Base-by-base conservation (phyloP, 2,888 invertebrate species). In the Pasiphila rectangulata region DNA sequence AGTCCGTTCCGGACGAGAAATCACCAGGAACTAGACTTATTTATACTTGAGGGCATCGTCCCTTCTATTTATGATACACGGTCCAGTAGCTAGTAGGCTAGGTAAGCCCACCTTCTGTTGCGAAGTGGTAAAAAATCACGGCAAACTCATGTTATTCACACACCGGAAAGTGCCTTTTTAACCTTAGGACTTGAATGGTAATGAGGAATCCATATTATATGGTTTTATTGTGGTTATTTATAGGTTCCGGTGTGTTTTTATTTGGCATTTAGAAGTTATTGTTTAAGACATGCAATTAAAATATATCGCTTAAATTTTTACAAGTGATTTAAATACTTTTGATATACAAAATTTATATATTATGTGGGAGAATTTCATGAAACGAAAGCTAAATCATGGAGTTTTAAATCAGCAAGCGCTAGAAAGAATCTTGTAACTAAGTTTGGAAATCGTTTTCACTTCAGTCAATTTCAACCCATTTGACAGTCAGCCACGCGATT, bases 51-150 rank as follows among this genome's bases (percentile, higher is more conserved):
- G 80, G 76, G 75, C 75, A 74, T 72, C 74, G 75, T 68, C 67
- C 77, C 67, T 76, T 72, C 64, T 72, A 68, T 72, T 71, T 65
- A 74, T 69, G 70, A 63, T 67, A 59, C 66, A 74, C 72, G 75
- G 67, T 72, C 65, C 68, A 69, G 61, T 58, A 61, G 25, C 51
- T 56, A 59, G 40, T 49, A n/a, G n/a, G n/a, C n/a, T n/a, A n/a
- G 59, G 55, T 60, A 54, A 10, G 32, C 5, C 30, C 10, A 19
- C 17, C 17, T 19, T 51, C 10, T 56, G 51, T 54, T 59, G 60
- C 50, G 54, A 54, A 35, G 27, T 43, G 36, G n/a, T 21, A 56
- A 56, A 56, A 54, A 56, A 56, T 51, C 54, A 36, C 47, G 21
- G 53, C 54, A 51, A 53, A 55, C 51, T 55, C 56, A 59, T 42